phyloP scores from a whole-genome alignment of 1,140 invertebrate species.

The Acyrthosiphon pisum region DNA sequence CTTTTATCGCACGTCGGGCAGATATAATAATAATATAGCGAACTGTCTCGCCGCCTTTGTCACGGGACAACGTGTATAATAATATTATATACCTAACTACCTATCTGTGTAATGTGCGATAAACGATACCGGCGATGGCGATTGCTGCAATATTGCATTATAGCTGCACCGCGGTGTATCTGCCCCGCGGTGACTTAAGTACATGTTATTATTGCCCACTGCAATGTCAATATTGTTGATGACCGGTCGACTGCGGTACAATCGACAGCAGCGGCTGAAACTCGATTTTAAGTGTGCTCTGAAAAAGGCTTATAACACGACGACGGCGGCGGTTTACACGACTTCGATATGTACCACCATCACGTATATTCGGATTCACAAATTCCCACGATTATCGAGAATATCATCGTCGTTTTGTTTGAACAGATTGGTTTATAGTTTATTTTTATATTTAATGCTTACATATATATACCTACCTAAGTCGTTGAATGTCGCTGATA shows the following conservation, averaged over 20 bases:
- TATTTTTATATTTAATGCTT: background rate
- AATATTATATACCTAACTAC: too few species aligned
- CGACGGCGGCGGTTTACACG: background rate
- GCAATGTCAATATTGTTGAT: background rate
- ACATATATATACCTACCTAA: background rate
- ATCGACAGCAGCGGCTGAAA: background rate
- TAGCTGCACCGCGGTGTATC: background rate
- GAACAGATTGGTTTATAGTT: background rate
- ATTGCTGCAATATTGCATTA: background rate
- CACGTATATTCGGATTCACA: background rate
- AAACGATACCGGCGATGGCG: background rate
- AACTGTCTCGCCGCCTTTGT: background rate
- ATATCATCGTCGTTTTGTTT: background rate
- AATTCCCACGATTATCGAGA: background rate
- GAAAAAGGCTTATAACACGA: background rate
- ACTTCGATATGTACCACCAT: background rate
- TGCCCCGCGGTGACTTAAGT: background rate
- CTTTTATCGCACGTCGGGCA: background rate
- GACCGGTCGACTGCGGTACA: background rate
- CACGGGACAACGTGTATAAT: background rate
- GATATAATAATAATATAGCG: background rate
- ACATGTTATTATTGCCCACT: background rate
- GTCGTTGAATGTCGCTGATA: background rate
- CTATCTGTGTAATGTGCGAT: background rate
- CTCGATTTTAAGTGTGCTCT: constrained; percentile 9